These are phyloP conservation scores for Asteroscopus sphinx DNA, from an alignment of 2,888 invertebrate species.

Conservation along the genomic window DNA sequence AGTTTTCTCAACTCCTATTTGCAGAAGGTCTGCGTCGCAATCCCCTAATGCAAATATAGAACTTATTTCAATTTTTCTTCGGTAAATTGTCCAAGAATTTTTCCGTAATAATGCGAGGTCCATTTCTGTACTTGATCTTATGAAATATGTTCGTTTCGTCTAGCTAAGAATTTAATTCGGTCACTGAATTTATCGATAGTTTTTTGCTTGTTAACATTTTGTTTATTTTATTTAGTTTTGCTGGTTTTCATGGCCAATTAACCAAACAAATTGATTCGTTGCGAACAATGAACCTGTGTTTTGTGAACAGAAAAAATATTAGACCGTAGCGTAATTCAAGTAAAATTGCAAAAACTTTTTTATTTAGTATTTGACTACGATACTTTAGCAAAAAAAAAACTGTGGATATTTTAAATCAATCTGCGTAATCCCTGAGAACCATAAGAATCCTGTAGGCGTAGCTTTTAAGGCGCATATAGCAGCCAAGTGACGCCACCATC, in stretches of 20 bases:
- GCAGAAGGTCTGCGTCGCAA: constrained; percentile 51
- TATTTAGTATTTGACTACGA: no score
- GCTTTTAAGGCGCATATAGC: no score
- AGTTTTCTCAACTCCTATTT: constrained; percentile 57
- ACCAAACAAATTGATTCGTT: background rate
- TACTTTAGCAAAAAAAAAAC: no score
- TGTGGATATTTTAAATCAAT: no score
- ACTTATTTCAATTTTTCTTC: constrained; percentile 59
- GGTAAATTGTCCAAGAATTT: constrained; percentile 36
- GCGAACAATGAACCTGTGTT: background rate
- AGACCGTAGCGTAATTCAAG: background rate
- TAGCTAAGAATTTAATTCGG: constrained; percentile 22
- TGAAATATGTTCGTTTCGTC: constrained; percentile 21
- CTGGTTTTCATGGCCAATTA: constrained; percentile 1
- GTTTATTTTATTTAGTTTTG: background rate
- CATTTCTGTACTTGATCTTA: constrained; percentile 34
- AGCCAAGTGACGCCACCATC: no score
- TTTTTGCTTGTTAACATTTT: background rate
- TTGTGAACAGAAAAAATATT: background rate
- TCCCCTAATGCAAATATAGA: constrained; percentile 62
- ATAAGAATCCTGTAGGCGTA: no score
- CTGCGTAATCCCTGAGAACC: no score
- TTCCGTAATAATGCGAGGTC: constrained; percentile 15
- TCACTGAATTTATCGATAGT: constrained; percentile 7
- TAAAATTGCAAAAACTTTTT: no score